These are phyloP conservation scores for Lasiommata megera DNA, from an alignment of 2,888 invertebrate genomes.

Conservation along the genomic window DNA sequence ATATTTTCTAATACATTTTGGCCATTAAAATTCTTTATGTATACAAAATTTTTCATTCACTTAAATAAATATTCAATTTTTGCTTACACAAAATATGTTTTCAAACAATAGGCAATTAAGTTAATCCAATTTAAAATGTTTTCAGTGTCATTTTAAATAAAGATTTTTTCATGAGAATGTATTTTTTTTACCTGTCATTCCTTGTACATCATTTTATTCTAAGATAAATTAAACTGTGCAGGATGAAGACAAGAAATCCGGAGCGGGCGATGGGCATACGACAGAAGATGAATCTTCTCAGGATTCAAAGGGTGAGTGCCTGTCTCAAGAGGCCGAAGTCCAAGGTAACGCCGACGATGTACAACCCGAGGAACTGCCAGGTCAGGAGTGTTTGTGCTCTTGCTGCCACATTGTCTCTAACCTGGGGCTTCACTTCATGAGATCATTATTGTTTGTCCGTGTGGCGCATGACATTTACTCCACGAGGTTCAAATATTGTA, in stretches of 20 bases:
- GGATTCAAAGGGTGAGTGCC: slow-evolving; percentile 77
- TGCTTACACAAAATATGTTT: no score
- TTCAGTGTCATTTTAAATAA: background rate
- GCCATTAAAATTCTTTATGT: no score
- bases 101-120: no score
- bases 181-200: no score
- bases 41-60: no score
- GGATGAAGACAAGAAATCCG: slow-evolving; percentile 80
- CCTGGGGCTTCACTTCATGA: slow-evolving; percentile 41
- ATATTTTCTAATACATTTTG: no score
- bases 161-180: no score
- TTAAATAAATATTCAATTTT: no score
- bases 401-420: slow-evolving; percentile 71
- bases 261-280: slow-evolving; percentile 69
- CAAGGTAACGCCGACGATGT: slow-evolving; percentile 71
- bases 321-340: slow-evolving; percentile 43
- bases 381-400: slow-evolving; percentile 49
- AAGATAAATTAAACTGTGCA: slow-evolving; percentile 31
- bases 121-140: no score
- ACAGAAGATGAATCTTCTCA: slow-evolving; percentile 79
- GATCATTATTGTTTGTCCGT: slow-evolving; percentile 7
- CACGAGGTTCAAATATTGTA: background rate
- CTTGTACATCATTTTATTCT: no score
- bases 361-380: slow-evolving; percentile 59
- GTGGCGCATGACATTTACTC: background rate